phyloP scores from a whole-genome alignment of 2,888 invertebrate genomes.

The Limenitis camilla region DNA sequence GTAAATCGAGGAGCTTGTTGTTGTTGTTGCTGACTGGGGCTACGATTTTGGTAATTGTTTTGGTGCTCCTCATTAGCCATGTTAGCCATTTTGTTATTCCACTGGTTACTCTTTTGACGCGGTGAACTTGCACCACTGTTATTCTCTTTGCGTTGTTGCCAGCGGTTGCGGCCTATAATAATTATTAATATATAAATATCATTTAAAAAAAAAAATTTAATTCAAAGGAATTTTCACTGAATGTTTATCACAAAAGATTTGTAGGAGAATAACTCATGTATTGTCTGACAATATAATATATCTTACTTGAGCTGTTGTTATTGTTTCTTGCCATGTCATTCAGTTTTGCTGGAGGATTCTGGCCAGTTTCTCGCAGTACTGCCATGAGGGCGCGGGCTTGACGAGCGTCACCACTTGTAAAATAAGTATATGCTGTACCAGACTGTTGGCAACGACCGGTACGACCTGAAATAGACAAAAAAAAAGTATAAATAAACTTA shows the following conservation, averaged over 20 bases:
- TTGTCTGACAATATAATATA: neutral
- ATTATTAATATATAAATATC: neutral
- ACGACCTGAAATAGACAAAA: slow-evolving; percentile 68
- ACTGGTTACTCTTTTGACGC: slow-evolving; percentile 69
- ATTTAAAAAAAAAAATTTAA: neutral
- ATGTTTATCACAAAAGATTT: no score
- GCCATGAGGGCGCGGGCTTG: slow-evolving; percentile 94
- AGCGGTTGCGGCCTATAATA: slow-evolving; percentile 70
- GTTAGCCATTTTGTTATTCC: slow-evolving; percentile 69
- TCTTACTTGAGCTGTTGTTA: slow-evolving; percentile 63
- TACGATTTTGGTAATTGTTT: slow-evolving; percentile 54
- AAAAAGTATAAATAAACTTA: neutral
- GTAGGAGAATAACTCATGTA: no score
- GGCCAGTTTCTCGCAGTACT: slow-evolving; percentile 94
- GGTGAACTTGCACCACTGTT: slow-evolving; percentile 67
- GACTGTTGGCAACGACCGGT: slow-evolving; percentile 94
- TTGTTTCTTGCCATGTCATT: slow-evolving; percentile 80
- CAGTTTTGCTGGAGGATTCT: slow-evolving; percentile 87
- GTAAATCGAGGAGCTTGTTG: slow-evolving; percentile 70
- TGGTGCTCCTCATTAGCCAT: slow-evolving; percentile 44
- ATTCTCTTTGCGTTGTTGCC: slow-evolving; percentile 77
- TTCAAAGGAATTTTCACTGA: no score
- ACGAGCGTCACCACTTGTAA: slow-evolving; percentile 91
- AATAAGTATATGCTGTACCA: slow-evolving; percentile 97
- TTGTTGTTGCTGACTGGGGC: slow-evolving; percentile 50